These are phyloP conservation scores for Acridotheres tristis DNA, from an alignment of 2,797 vertebrate genomes.

Conservation along the genomic window DNA sequence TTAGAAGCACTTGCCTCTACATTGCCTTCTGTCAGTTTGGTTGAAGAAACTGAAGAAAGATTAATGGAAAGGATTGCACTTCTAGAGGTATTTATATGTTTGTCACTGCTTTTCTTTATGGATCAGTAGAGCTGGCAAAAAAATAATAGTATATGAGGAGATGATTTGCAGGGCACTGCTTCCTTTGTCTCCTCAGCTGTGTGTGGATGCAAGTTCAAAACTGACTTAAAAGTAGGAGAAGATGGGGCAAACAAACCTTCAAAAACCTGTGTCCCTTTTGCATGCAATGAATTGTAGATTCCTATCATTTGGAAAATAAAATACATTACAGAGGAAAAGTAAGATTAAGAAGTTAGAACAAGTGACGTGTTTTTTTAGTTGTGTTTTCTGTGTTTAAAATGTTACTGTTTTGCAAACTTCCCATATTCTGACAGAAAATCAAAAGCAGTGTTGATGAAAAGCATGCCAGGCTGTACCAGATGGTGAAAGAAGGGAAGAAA, in stretches of 20 bases:
- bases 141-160: background rate
- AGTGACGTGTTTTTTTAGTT: background rate
- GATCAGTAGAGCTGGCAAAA: background rate
- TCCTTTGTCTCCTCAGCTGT: background rate
- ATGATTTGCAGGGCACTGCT: background rate
- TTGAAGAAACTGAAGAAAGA: slow-evolving; percentile 81
- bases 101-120: background rate
- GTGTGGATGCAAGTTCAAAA: background rate
- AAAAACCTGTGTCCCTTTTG: background rate
- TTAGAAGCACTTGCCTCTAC: slow-evolving; percentile 75
- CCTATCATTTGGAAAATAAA: background rate
- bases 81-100: slow-evolving; percentile 79
- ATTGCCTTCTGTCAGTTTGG: slow-evolving; percentile 77
- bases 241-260: background rate
- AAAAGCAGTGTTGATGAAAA: slow-evolving; percentile 73
- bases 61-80: slow-evolving; percentile 74
- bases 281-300: background rate
- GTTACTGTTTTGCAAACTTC: background rate
- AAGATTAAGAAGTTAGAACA: background rate
- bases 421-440: slow-evolving; percentile 75
- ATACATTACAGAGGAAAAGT: background rate
- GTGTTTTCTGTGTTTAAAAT: background rate
- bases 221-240: background rate
- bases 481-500: slow-evolving; percentile 78
- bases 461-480: slow-evolving; percentile 72